Evolutionary conservation across 2,888 invertebrate species (phyloP).

Genomic region (Agonopterix heracliana): DNA sequence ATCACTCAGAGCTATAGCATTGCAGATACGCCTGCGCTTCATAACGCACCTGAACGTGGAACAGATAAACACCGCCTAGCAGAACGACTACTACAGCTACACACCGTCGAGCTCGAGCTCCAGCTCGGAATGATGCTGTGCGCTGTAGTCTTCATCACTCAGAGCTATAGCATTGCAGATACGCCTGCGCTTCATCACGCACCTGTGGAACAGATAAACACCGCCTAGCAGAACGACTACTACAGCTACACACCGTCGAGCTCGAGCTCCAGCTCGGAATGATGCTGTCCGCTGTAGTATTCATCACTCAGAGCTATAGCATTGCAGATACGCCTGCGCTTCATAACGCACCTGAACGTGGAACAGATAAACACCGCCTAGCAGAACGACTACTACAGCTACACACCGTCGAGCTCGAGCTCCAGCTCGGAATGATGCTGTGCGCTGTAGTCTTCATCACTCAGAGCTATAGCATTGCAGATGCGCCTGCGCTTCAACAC

Average conservation of each 20-base stretch:
- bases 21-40: constrained; percentile 93
- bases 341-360: constrained; percentile 92
- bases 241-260: too few relatives aligned
- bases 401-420: constrained; percentile 59
- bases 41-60: constrained; percentile 93
- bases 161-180: too few relatives aligned
- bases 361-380: constrained; percentile 80
- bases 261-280: too few relatives aligned
- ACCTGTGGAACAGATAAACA: too few relatives aligned
- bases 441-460: constrained; percentile 38
- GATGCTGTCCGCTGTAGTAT: too few relatives aligned
- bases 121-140: constrained; percentile 48
- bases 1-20: too few relatives aligned
- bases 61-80: constrained; percentile 76
- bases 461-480: too few relatives aligned
- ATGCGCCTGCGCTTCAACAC: too few relatives aligned
- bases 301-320: too few relatives aligned
- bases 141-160: constrained; percentile 37
- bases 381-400: constrained; percentile 66
- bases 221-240: too few relatives aligned
- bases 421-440: constrained; percentile 54
- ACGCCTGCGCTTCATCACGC: too few relatives aligned
- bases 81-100: constrained; percentile 63
- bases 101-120: constrained; percentile 62
- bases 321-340: constrained; percentile 90